Conservation (phyloP, 2,888 invertebrate genomes). For the Oegoconia quadripuncta region DNA sequence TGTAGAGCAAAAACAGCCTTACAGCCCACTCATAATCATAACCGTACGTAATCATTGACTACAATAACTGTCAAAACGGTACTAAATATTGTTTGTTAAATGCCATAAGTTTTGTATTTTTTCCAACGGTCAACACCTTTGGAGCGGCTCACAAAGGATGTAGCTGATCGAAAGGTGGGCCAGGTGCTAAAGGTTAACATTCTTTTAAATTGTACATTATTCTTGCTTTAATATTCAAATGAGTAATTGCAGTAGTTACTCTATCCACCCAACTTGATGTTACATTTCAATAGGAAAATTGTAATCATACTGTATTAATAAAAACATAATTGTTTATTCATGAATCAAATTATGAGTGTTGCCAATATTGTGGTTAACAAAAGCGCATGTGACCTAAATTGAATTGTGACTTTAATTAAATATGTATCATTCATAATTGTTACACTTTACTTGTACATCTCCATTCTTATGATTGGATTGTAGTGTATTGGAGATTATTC, state of each 20-base stretch:
- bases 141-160: slow-evolving; percentile 46
- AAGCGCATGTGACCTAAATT: too few species aligned
- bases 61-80: slow-evolving; percentile 75
- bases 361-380: too few species aligned
- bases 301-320: too few species aligned
- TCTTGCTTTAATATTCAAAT: slow-evolving; percentile 42
- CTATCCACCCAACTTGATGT: slow-evolving; percentile 1
- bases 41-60: slow-evolving; percentile 71
- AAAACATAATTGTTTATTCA: too few species aligned
- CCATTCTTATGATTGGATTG: too few species aligned
- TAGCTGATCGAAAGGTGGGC: slow-evolving; percentile 43
- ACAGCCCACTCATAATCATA: slow-evolving; percentile 56
- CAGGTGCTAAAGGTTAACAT: slow-evolving; percentile 58
- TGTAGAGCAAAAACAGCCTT: slow-evolving; percentile 51
- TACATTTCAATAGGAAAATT: too few species aligned
- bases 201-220: slow-evolving; percentile 32
- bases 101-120: slow-evolving; percentile 67
- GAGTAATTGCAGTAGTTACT: slow-evolving; percentile 26
- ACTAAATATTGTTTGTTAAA: slow-evolving; percentile 78
- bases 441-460: too few species aligned
- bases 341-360: too few species aligned
- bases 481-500: too few species aligned
- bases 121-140: slow-evolving; percentile 72
- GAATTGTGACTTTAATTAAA: too few species aligned
- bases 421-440: too few species aligned